Evolutionary conservation across 1,140 invertebrate genomes (phyloP), one percentile per base, ranked within the genome.

Genomic region (Phocides pigmalion): DNA sequence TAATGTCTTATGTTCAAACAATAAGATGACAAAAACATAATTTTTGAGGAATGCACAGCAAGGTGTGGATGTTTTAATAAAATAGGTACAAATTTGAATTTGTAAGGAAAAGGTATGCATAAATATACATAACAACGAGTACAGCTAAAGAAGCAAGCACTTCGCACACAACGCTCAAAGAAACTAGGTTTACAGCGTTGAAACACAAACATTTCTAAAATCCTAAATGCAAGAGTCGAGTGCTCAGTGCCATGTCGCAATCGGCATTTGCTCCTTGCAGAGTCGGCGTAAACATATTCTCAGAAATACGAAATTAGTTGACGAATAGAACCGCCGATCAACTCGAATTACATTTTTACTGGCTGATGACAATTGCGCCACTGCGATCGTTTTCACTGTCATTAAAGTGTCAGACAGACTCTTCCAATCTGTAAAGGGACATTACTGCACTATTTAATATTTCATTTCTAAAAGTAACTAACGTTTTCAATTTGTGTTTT

Each of bases 121-220:
- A 59, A 37, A 11, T 32, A 47, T 42, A 17, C 37, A 17, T 54
- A 50, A 49, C 42, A 68, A 64, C 20, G 20, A 44, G 56, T 14
- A 35, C 42, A n/a, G n/a, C 62, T 58, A 58, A 50, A 58, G 54
- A 58, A 51, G 62, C 54, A 51, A 59, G 53, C 46, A 28, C 17
- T 49, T 65, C 62, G 68, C 64, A 41, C 58, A 56, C 62, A 78
- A 64, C 64, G 62, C 74, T 74, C 74, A 66, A 59, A 76, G 74
- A 79, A 87, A 82, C 80, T 86, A 81, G 85, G 85, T 88, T 88
- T 88, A 88, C 82, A 81, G 67, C 82, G 66, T 75, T 53, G 68
- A 76, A 78, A 85, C 76, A 73, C 85, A 83, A 87, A 86, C 79
- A 86, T 81, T 82, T 79, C 80, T 83, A 79, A 83, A 82, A 81